phyloP scores from a whole-genome alignment of 1,140 invertebrate genomes.

The Drosophila persimilis region DNA sequence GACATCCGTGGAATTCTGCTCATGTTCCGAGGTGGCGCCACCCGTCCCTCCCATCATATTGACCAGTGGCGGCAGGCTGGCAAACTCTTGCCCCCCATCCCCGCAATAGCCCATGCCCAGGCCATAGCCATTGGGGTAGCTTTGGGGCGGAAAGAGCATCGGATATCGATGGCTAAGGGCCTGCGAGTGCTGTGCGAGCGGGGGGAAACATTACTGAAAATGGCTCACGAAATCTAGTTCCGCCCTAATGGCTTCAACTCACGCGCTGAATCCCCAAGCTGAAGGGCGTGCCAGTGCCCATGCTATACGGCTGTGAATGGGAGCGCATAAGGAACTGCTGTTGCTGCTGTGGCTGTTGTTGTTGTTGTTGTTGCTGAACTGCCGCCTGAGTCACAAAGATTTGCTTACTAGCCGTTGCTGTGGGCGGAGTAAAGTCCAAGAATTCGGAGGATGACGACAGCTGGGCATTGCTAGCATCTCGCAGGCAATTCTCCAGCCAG shows the following conservation, averaged over 20 bases:
- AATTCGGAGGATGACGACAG: constrained; percentile 80
- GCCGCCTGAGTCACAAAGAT: constrained; percentile 44
- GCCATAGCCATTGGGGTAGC: constrained; percentile 46
- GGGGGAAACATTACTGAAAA: constrained; percentile 1
- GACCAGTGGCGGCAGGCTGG: constrained; percentile 75
- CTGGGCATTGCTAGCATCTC: constrained; percentile 76
- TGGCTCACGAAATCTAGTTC: constrained; percentile 9
- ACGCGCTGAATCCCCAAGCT: constrained; percentile 79
- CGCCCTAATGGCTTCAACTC: constrained; percentile 52
- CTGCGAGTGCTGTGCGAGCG: constrained; percentile 53
- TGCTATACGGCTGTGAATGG: constrained; percentile 54
- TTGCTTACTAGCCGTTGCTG: constrained; percentile 33
- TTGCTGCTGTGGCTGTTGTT: constrained; percentile 47
- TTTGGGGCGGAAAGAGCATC: constrained; percentile 67
- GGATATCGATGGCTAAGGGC: constrained; percentile 70
- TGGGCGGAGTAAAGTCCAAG: constrained; percentile 74
- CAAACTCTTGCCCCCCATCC: constrained; percentile 75
- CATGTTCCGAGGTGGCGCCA: constrained; percentile 59
- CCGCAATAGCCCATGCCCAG: constrained; percentile 46
- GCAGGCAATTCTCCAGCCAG: constrained; percentile 77
- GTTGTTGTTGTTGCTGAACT: constrained; percentile 44
- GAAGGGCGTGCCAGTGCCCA: constrained; percentile 61
- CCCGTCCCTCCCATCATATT: constrained; percentile 66
- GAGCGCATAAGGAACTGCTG: constrained; percentile 62
- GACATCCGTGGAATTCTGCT: constrained; percentile 79